These are phyloP conservation scores for Loriculus beryllinus DNA, from an alignment of 2,797 vertebrate genomes.

Conservation along the genomic window DNA sequence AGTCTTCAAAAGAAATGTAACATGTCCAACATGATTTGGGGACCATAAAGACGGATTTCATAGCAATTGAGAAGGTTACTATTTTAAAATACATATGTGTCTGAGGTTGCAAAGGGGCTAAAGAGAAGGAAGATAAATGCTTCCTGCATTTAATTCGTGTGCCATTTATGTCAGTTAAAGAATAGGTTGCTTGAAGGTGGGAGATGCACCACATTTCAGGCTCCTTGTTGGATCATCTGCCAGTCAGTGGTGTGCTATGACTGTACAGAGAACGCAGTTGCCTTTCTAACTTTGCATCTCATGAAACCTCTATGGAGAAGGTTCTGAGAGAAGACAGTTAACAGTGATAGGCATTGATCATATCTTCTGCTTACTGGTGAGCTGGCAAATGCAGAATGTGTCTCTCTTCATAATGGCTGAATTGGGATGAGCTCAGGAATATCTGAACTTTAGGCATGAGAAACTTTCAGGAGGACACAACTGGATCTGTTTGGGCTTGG, in stretches of 20 bases:
- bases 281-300: background rate
- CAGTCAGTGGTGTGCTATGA: background rate
- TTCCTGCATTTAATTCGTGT: background rate
- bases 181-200: background rate
- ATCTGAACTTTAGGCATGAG: background rate
- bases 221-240: background rate
- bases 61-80: background rate
- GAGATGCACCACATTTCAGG: background rate
- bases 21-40: background rate
- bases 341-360: background rate
- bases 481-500: background rate
- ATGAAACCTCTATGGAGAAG: background rate
- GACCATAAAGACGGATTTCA: background rate
- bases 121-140: background rate
- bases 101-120: background rate
- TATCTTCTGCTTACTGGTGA: background rate
- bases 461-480: background rate
- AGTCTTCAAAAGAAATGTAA: background rate
- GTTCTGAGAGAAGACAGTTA: background rate
- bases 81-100: background rate
- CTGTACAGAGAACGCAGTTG: background rate
- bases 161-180: background rate
- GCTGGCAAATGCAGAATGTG: background rate
- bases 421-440: background rate
- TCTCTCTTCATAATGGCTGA: background rate